Conservation (phyloP, 2,888 invertebrate species). For the Matsumyia berberina region DNA sequence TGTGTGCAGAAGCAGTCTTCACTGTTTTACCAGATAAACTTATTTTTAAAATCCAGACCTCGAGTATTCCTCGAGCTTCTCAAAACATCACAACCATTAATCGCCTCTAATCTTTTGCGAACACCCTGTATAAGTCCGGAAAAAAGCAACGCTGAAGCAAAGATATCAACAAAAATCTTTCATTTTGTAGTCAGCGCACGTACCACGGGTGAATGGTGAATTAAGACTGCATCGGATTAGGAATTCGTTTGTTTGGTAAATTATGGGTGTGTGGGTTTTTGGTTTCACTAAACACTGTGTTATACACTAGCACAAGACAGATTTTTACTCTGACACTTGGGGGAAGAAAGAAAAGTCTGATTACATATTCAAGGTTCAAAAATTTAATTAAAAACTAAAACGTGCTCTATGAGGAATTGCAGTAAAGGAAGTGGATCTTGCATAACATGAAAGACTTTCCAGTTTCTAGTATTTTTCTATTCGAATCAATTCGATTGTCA, state of each 20-base stretch:
- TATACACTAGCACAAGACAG: too few relatives aligned
- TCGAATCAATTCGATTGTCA: too few relatives aligned
- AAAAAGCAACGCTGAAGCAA: slow-evolving; percentile 19
- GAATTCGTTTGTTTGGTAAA: slow-evolving; percentile 25
- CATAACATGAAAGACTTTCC: not conserved
- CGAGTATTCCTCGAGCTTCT: too few relatives aligned
- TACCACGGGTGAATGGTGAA: slow-evolving; percentile 53
- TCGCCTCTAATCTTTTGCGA: too few relatives aligned
- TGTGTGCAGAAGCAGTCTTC: too few relatives aligned
- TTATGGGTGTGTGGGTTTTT: not conserved
- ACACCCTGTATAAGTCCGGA: slow-evolving; percentile 11
- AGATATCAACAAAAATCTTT: slow-evolving; percentile 35
- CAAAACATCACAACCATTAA: not conserved
- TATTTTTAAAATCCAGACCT: too few relatives aligned
- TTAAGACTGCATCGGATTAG: slow-evolving; percentile 56
- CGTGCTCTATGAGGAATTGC: not conserved
- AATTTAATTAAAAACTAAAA: slow-evolving; percentile 35
- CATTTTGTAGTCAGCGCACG: slow-evolving; percentile 50
- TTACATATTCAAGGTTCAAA: slow-evolving; percentile 36
- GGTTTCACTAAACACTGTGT: slow-evolving; percentile 1
- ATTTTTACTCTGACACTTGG: too few relatives aligned
- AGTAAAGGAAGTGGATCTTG: not conserved
- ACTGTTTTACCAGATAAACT: too few relatives aligned
- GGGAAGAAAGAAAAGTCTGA: slow-evolving; percentile 11
- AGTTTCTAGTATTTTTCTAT: too few relatives aligned